Evolutionary conservation across 2,113 vertebrate species (phyloP), one percentile per base, ranked within the genome.

Genomic region (Pachyramphus minor): DNA sequence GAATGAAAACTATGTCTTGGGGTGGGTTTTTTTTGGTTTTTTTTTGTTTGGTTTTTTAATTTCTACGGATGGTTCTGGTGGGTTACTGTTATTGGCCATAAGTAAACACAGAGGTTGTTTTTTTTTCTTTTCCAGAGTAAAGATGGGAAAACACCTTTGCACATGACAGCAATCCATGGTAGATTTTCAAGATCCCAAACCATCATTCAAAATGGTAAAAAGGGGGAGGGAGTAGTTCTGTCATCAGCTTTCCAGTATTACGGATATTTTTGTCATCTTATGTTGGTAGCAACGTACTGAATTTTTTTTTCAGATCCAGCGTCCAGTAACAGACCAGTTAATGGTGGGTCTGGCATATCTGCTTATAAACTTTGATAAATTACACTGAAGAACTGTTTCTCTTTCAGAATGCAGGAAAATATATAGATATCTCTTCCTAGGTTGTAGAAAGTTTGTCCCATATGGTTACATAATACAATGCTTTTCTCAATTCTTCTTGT

Each of bases 121-220:
- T 42, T 83, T 67, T 53, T 91, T 58, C 30, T 93, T 50, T 93
- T 97, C 84, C 97, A 99, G 99, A 99, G 99, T 98, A 99, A 99
- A 98, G 99, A 99, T 96, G 99, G 99, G 24, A 99, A 99, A 97
- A 99, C 99, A 67, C 99, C 99, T 59, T 98, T 99, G 84, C 99
- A 99, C 95, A 99, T 99, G 99, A 99, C 99, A 18, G 99, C 99
- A 5, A 99, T 99, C 94, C 99, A 99, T 50, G 99, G 99, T 93
- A 98, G 99, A 97, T 99, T 99, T 98, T 99, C 99, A 91, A 98
- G 99, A 98, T 99, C 99, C 91, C 99, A 99, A 98, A 99, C 99
- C 75, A 99, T 99, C 97, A 99, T 99, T 97, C 99, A 99, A 91
- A 99, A 99, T 92, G 99, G 99, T 99, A 98, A 99, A 98, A 97